Evolutionary conservation across 2,113 vertebrate species (phyloP).

Genomic region (Tetrax tetrax): DNA sequence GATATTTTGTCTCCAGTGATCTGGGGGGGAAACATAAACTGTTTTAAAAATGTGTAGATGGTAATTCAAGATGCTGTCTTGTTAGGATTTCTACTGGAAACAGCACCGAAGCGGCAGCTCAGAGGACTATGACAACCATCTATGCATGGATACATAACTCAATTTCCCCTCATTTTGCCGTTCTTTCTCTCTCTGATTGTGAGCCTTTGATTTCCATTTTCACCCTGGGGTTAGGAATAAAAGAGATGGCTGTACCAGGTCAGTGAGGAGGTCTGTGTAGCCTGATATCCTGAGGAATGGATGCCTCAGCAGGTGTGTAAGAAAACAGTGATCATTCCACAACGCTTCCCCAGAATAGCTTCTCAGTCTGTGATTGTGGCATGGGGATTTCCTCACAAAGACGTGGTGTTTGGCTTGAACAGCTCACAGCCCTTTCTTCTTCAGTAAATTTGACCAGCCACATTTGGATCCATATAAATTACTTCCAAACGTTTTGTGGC

Average conservation of each 20-base stretch:
- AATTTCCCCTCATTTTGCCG: background rate
- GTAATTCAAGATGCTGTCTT: too few relatives aligned
- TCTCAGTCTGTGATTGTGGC: background rate
- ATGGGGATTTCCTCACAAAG: background rate
- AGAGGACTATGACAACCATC: background rate
- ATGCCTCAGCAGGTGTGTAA: background rate
- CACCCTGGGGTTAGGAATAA: background rate
- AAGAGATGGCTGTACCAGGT: background rate
- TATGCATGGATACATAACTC: background rate
- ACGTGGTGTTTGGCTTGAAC: background rate
- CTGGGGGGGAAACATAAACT: background rate
- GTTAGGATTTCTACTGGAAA: too few relatives aligned
- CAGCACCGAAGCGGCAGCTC: background rate
- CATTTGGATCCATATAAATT: background rate
- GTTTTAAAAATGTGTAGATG: background rate
- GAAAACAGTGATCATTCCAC: background rate
- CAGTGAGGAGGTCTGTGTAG: background rate
- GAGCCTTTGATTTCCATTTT: slow-evolving; percentile 16
- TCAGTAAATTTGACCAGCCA: background rate
- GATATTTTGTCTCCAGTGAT: background rate
- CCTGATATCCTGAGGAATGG: background rate
- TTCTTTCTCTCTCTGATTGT: background rate
- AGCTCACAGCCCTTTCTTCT: background rate
- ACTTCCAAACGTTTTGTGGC: background rate
- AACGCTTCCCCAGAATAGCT: background rate